Evolutionary conservation across 2,888 invertebrate genomes (phyloP), one percentile per base, ranked within the genome.

Genomic region (Brachypalpus laphriformis): DNA sequence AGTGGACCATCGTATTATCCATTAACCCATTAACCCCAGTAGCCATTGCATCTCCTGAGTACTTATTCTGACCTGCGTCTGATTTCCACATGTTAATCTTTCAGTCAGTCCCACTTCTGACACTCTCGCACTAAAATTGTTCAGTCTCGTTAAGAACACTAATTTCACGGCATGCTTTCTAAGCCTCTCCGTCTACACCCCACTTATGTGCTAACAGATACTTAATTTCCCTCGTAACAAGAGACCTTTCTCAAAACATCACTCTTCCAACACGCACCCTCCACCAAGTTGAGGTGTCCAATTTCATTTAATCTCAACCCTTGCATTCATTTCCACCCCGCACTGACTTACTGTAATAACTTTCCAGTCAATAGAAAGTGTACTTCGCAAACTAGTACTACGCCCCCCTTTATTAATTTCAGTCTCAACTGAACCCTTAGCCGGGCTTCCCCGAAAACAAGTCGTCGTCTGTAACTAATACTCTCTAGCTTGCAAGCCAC

Each of bases 291-390:
- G 31, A 70, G 63, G 75, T 76, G 59, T 85, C 70, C 59, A 70
- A 71, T 85, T 85, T 76, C 85, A 85, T 56, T 76, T 81, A 81
- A 81, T 85, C 72, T 74, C 56, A 20, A 70, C 80, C 22, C 75
- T 80, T 66, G 40, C 61, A 66, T 34, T 54, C 49, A 20, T 56
- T 57, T 37, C 51, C 74, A 6, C 57, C 65, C 42, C 34, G 34
- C 40, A 40, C n/a, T n/a, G 16, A 54, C 65, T 57, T 47, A 40
- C 59, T 75, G 75, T 81, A 81, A 81, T 85, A 81, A 76, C 81
- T 85, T 81, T 85, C 85, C 85, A 85, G 75, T 85, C 81, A 85
- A 85, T 85, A 85, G 81, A 71, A 61, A 66, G 65, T 70, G 47
- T 51, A n/a, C n/a, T n/a, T 76, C 18, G 54, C 37, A 77, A 65